Base-by-base conservation (phyloP, 2,113 vertebrate genomes). In the Plectropomus leopardus region DNA sequence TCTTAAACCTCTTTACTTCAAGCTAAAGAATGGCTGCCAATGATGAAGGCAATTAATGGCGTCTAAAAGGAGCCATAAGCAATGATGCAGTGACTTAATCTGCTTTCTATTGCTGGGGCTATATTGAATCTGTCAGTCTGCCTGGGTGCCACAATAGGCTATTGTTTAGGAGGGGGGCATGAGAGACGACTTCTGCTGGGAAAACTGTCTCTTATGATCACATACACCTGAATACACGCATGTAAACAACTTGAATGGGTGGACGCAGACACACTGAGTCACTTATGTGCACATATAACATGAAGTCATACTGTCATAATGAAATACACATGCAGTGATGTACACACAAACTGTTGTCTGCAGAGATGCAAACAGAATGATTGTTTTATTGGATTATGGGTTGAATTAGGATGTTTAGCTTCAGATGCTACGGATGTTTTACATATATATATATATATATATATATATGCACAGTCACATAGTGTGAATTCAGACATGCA, bases 51-150 rank as follows among this genome's bases (percentile, higher is more conserved):
- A 91, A 91, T 91, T 92, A 91, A 91, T 90, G 75, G 83, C 28
- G 32, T 67, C 78, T 81, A 63, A 83, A 85, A 80, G 78, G 71
- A 91, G 84, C 84, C 59, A 32, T 72, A 75, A 87, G 89, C 88
- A 61, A 82, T 76, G 85, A 90, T 89, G 90, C 89, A 82, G 86
- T 13, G 82, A 88, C 88, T 91, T 89, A 83, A 91, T 92, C 88
- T 89, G 85, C 82, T 80, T 69, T 85, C 77, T 86, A 30, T 73
- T 85, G 70, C 84, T 2, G 70, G 15, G 28, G 23, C 84, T 72
- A 47, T 86, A 89, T 91, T 85, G 81, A 88, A 86, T 89, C 61
- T 85, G 90, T 90, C 90, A 88, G 79, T 84, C 78, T 82, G 84
- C 85, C 72, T 17, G 42, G 10, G 61, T 23, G 65, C 82, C 82